phyloP scores from a whole-genome alignment of 2,888 invertebrate genomes.

The Lordiphosa andalusiaca region DNA sequence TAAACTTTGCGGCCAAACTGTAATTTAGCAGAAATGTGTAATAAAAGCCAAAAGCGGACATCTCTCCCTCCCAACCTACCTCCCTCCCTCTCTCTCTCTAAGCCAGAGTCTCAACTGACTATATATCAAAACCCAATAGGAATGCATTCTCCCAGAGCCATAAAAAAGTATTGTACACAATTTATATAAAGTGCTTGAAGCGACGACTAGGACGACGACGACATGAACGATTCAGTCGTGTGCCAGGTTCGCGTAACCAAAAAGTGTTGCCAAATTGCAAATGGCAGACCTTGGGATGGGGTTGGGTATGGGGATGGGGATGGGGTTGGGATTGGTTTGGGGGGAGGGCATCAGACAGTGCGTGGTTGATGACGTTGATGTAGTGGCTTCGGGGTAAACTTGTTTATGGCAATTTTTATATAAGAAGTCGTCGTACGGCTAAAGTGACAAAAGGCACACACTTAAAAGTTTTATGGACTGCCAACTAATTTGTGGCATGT shows the following conservation, averaged over 20 bases:
- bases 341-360: constrained; percentile 40
- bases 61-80: constrained; percentile 12
- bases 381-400: constrained; percentile 47
- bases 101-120: constrained; percentile 31
- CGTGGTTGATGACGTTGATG: constrained; percentile 61
- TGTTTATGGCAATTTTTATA: constrained; percentile 68
- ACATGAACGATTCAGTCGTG: constrained; percentile 6
- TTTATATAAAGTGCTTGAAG: constrained; percentile 68
- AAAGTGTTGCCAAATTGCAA: constrained; percentile 71
- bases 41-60: constrained; percentile 51
- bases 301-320: neutral
- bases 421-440: neutral
- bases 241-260: constrained; percentile 55
- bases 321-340: neutral
- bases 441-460: constrained; percentile 26
- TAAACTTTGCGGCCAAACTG: constrained; percentile 67
- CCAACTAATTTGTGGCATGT: constrained; percentile 75
- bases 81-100: constrained; percentile 8
- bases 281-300: constrained; percentile 37
- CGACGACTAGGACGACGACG: constrained; percentile 22
- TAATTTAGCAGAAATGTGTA: constrained; percentile 74
- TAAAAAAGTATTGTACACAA: constrained; percentile 70
- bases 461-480: constrained; percentile 72
- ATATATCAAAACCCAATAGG: constrained; percentile 70
- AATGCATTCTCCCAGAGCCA: constrained; percentile 62